Base-by-base conservation (phyloP, 2,113 vertebrate genomes). In the Scartelaos histophorus region DNA sequence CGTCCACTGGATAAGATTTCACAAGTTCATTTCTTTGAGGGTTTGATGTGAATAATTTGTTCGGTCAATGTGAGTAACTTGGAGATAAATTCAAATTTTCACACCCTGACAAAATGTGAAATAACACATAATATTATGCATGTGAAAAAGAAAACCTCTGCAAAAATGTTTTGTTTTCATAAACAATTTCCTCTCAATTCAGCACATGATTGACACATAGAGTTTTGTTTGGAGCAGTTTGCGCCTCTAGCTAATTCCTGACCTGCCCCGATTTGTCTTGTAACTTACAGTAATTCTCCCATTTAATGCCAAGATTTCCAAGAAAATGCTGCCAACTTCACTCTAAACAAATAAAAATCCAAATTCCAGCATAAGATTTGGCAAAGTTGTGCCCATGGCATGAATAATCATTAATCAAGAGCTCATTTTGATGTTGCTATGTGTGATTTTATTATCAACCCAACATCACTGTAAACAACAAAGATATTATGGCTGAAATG, bases 181-280 rank as follows among this genome's bases (percentile, higher is more conserved):
- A 82, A 69, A 72, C 49, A 10, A 58, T 45, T 80, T 73, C 54
- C 43, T 66, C 67, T 74, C 53, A 38, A 56, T 51, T 79, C n/a
- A 66, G 6, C 15, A 34, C 25, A 61, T 15, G 24, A 1, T 35
- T 16, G n/a, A n/a, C n/a, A n/a, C n/a, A n/a, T 12, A 60, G 34
- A 67, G 24, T 17, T 61, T 16, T 38, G 29, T 64, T 35, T 16
- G 19, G 16, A 64, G 16, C 19, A 5, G 72, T 74, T n/a, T 38
- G 64, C 60, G 89, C 87, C 85, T 76, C 66, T 81, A 76, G 87
- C 78, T 79, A 72, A 90, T 90, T 91, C 88, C 84, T 76, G 34
- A 69, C 81, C 60, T 87, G 75, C 67, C 79, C 76, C 71, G 87
- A 88, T 87, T 75, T 81, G 86, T 84, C 75, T 78, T 9, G 75